Evolutionary conservation across 53 echinoderm and acorn worm species (phyloP).

Genomic region (Holothuria scabra): DNA sequence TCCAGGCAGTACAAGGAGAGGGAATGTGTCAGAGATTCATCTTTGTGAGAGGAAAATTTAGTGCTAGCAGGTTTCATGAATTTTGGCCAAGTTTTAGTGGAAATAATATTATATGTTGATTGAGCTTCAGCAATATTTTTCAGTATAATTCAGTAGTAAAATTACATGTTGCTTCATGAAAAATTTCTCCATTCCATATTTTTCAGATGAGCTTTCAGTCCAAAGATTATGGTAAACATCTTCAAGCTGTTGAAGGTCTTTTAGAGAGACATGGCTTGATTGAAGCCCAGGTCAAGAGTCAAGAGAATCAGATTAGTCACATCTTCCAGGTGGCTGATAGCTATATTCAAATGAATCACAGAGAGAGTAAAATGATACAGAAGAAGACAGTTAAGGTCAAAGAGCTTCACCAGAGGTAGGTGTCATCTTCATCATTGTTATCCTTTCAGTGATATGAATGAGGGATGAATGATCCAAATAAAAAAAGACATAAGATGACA

Average conservation of each 20-base stretch:
- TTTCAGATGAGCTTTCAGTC: slow-evolving; percentile 78
- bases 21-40: too few species aligned
- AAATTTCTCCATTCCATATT: background rate
- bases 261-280: slow-evolving; percentile 82
- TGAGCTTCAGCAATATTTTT: background rate
- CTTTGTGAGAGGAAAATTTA: too few species aligned
- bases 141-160: background rate
- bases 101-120: too few species aligned
- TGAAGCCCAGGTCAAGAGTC: slow-evolving; percentile 81
- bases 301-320: slow-evolving; percentile 74
- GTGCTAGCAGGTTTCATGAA: too few species aligned
- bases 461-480: too few species aligned
- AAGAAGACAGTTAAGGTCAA: slow-evolving; percentile 77
- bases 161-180: background rate
- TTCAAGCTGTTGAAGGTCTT: slow-evolving; percentile 87
- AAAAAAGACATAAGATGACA: too few species aligned
- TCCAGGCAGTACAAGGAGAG: too few species aligned
- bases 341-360: slow-evolving; percentile 66
- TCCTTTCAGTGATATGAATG: too few species aligned
- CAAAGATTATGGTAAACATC: slow-evolving; percentile 85
- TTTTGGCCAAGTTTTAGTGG: too few species aligned
- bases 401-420: slow-evolving; percentile 72
- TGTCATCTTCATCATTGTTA: too few species aligned
- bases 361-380: slow-evolving; percentile 73
- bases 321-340: slow-evolving; percentile 82